Evolutionary conservation across 2,113 vertebrate genomes (phyloP).

Genomic region (Opisthocomus hoazin): DNA sequence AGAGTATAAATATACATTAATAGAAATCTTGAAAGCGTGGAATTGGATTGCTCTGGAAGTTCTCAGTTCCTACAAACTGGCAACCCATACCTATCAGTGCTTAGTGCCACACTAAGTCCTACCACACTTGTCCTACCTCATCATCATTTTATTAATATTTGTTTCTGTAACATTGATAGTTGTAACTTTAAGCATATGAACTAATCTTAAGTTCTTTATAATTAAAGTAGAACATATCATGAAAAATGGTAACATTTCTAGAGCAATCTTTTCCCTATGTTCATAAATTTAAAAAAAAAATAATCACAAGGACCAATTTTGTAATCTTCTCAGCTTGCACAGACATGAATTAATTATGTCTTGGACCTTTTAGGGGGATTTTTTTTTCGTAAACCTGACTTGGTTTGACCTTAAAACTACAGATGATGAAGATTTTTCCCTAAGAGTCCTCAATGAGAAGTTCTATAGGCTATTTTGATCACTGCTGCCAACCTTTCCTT

Average conservation of each 20-base stretch:
- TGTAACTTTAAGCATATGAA: background rate
- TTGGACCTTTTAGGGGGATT: background rate
- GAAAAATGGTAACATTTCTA: background rate
- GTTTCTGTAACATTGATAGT: background rate
- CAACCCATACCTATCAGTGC: rapidly evolving
- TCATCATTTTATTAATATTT: background rate
- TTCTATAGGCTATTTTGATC: rapidly evolving
- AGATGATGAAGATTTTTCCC: background rate
- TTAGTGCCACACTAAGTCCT: background rate
- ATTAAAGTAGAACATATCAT: background rate
- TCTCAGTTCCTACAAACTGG: background rate
- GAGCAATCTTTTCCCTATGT: background rate
- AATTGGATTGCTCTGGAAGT: background rate
- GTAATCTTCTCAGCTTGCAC: background rate
- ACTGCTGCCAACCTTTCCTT: background rate
- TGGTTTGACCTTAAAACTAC: background rate
- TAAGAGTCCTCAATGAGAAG: background rate
- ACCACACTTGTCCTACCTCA: background rate
- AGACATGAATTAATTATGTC: background rate
- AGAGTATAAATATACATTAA: background rate
- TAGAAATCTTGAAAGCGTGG: background rate
- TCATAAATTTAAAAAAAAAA: background rate
- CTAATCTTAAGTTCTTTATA: background rate
- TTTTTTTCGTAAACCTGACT: background rate
- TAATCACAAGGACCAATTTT: background rate